Evolutionary conservation across 2,888 invertebrate species (phyloP), one percentile per base, ranked within the genome.

Genomic region (Pollenia amentaria): DNA sequence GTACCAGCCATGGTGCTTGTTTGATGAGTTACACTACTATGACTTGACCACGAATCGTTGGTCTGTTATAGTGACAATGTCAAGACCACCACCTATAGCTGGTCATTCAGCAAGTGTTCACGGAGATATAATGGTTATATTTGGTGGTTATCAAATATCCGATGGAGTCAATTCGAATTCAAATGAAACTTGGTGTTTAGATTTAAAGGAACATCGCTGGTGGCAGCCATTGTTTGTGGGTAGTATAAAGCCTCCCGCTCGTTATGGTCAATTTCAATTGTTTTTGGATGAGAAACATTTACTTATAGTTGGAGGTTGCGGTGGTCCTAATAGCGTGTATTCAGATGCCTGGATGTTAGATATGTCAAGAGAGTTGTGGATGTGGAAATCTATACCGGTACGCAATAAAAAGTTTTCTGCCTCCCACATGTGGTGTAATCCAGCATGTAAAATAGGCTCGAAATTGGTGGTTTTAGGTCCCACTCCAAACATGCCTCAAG

Each of bases 241-340:
- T 14, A 95, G 95, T 88, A 94, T 95, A 0, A 96, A 95, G 89
- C 98, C 98, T 2, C 94, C 95, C n/a, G 96, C 97, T 40, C 94
- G 99, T 88, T 98, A 98, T 94, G 98, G 98, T 9, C 99, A 99
- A 91, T 97, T 98, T n/a, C 97, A 99, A 92, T 96, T 98, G 79
- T 94, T 95, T 73, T 92, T 99, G 84, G 97, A 97, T 92, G 95
- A 96, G 75, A 94, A 96, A 64, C 96, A 97, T 93, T 93, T 98
- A 87, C 94, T 99, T 90, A 94, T 98, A 42, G 94, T 98, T 89
- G 97, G 97, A 55, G 98, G 98, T 60, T 97, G 97, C 90, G 98
- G 97, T 85, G 98, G 98, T 1, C 96, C 97, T 57, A 97, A 96
- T 89, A 95, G 97, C 93, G 95, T 97, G 29, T 97, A 97, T 92